Evolutionary conservation across 2,888 invertebrate species (phyloP), one percentile per base, ranked within the genome.

Genomic region (Noctua janthina): DNA sequence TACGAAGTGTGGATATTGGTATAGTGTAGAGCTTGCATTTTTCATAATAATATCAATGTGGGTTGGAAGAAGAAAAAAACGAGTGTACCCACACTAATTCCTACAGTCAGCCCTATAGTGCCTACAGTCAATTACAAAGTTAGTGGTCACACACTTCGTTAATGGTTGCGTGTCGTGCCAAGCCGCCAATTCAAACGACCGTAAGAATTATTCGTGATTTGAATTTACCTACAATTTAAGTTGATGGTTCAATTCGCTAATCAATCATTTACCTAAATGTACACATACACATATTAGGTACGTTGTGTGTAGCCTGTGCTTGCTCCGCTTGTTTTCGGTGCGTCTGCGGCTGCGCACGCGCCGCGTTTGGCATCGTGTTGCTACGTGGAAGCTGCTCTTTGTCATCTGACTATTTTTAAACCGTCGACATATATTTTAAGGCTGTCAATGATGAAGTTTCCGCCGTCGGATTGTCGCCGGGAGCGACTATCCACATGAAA

Each of bases 361-460:
- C 64, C 68, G 66, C 67, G 3, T 64, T 90, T 92, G 91, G 90
- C 92, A 90, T 88, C 86, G 90, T 85, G 90, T 91, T 90, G 91
- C 92, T 91, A 92, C 80, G 92, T 92, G 91, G 93, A 92, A 92
- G 91, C 84, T 81, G 77, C 71, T 88, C 76, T 91, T 91, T 91
- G 91, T 92, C 89, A 91, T 87, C 76, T 69, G 75, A 84, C 89
- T 93, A 93, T 93, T 92, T 92, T 90, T 89, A 89, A 85, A 87
- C 70, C 62, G 43, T 54, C 85, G 74, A 76, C 79, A 80, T 87
- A 87, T 85, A 90, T 89, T 88, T 88, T 87, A 85, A 86, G 81
- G 84, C 74, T 90, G 90, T 90, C 88, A 90, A 88, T 88, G 81
- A 78, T 86, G 81, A 85, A 82, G 86, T 89, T 86, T 86, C 83